Evolutionary conservation across 2,113 vertebrate genomes (phyloP), one percentile per base, ranked within the genome.

Genomic region (Amia ocellicauda): DNA sequence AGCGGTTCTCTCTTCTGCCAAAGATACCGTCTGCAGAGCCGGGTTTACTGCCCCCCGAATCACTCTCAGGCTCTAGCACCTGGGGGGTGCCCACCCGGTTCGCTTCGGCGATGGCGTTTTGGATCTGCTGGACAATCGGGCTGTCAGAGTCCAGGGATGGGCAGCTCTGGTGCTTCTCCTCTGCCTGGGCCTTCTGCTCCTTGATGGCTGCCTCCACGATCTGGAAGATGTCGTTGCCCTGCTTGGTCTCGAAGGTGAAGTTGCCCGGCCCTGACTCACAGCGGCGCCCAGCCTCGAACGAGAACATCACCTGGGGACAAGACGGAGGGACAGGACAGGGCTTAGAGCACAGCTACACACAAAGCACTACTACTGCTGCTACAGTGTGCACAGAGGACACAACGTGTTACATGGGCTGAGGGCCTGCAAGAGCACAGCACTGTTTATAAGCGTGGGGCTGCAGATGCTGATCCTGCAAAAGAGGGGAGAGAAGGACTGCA

Each of bases 231-330:
- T 98, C 95, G 0, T 98, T 97, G 52, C 97, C 97, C 70, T 98
- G 91, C 68, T 92, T 91, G 0, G 96, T 99, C 76, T 99, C 96
- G 8, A 99, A 99, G 60, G 94, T 98, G 86, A 99, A 99, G 78
- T 91, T 99, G 1, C 97, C 97, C 0, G 96, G 92, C 16, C 97
- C 97, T 0, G 96, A 99, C 13, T 94, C 88, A 0, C 97, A 99
- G 61, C 96, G 92, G 3, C 96, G 90, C 19, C 97, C 96, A 0
- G 96, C 95, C 81, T 99, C 96, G 0, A 99, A 98, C 0, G 96
- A 98, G 77, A 99, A 99, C 96, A 98, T 98, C 63, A 95, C 92
- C 97, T 36, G 31, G 31, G 31, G 31, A 5, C 5, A 11, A 36
- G 31, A 36, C 31, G 5, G 31, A 36, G 31, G 31, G 31, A 5